Base-by-base conservation (phyloP, 2,113 vertebrate species). In the Lanius collurio region DNA sequence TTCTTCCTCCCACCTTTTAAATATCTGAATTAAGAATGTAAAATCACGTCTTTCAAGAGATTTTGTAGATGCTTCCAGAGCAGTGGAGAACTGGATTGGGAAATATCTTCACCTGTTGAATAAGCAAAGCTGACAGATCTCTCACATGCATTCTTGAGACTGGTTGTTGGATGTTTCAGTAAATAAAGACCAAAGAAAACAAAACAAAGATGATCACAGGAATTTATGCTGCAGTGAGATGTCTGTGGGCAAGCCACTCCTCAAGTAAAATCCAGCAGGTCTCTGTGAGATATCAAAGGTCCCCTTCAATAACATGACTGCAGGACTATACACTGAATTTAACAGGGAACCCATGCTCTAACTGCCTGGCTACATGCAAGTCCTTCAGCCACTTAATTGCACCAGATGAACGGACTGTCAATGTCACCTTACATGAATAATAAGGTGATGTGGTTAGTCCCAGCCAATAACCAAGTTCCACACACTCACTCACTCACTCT, bases 1-100 rank as follows among this genome's bases (percentile, higher is more conserved):
- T 35, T 30, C 5, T 3, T 62, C 10, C 0, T 8, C 11, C 2
- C 2, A 8, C 1, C 2, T 39, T 71, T 60, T 37, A 31, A 31
- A 7, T 52, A 44, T 39, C 13, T 62, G 26, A 69, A 74, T 74
- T 60, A 80, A 35, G 9, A 76, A 73, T 31, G 24, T 24, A n/a
- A 88, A 56, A 50, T 65, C 15, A 42, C 42, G 1, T 53, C 3
- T 73, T 83, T 82, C 3, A 11, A 50, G 17, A 50, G 22, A 26
- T 74, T 91, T 82, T 46, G 5, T 53, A 90, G 28, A 23, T 47
- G 15, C 7, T 88, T 68, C 24, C 28, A 62, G 37, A 80, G 28
- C 46, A 77, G n/a, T 18, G 8, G 11, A 82, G 33, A 71, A 8
- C 8, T 76, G 37, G 17, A 55, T 59, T 78, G 70, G 10, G 62